Evolutionary conservation across 2,797 vertebrate species (phyloP).

Genomic region (Adrianichthys oophorus): DNA sequence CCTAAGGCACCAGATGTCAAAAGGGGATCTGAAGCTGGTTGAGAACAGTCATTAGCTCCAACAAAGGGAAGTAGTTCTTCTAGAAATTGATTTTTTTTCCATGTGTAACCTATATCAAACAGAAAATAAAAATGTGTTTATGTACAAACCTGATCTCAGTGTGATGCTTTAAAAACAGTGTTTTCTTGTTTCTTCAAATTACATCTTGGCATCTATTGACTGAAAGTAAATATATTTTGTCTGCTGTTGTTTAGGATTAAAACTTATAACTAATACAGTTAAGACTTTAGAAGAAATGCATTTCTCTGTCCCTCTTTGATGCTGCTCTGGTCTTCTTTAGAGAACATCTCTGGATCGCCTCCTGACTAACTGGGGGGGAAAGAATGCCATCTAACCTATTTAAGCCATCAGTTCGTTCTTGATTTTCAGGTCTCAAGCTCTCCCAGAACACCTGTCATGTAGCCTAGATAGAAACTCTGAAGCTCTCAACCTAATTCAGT

Average conservation of each 20-base stretch:
- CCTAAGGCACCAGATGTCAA: slow-evolving; percentile 52
- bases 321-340: slow-evolving; percentile 7
- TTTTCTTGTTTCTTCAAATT: background rate
- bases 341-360: slow-evolving; percentile 22
- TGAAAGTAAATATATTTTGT: background rate
- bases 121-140: slow-evolving; percentile 77
- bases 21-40: slow-evolving; percentile 61
- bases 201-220: no score
- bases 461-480: slow-evolving; percentile 47
- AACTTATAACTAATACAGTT: background rate
- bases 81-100: slow-evolving; percentile 58
- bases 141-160: slow-evolving; percentile 55
- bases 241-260: background rate
- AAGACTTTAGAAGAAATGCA: background rate
- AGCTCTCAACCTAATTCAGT: slow-evolving; percentile 42
- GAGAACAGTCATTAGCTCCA: slow-evolving; percentile 68
- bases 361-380: background rate
- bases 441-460: slow-evolving; percentile 41
- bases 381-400: slow-evolving; percentile 39
- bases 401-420: slow-evolving; percentile 45
- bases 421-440: slow-evolving; percentile 43
- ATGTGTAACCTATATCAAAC: slow-evolving; percentile 80
- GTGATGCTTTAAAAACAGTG: slow-evolving; percentile 32
- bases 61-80: slow-evolving; percentile 79
- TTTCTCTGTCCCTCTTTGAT: background rate